Conservation (phyloP, 2,797 vertebrate genomes). For the Enteromius argenteus region DNA sequence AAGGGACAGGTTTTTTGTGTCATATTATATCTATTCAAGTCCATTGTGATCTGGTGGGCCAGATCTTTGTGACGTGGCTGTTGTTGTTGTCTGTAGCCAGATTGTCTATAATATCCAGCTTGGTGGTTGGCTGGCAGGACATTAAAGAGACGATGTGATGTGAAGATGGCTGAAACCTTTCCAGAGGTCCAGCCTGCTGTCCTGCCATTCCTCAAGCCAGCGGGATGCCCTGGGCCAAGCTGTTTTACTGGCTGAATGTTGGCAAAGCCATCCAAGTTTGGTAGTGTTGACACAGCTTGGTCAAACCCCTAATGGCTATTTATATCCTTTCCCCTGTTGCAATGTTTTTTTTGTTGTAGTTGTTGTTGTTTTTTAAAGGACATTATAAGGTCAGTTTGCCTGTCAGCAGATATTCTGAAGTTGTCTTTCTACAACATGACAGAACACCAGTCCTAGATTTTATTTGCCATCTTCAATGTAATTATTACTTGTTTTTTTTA, state of each 20-base stretch:
- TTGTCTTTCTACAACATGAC: slow-evolving; percentile 20
- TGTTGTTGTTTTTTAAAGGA: neutral
- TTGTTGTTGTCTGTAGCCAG: neutral
- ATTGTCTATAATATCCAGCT: neutral
- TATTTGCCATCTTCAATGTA: neutral
- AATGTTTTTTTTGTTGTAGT: neutral
- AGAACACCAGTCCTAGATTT: neutral
- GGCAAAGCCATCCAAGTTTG: slow-evolving; percentile 40
- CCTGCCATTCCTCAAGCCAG: slow-evolving; percentile 38
- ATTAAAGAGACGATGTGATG: slow-evolving; percentile 15
- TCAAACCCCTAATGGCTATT: slow-evolving; percentile 50
- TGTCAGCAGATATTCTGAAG: slow-evolving; percentile 30
- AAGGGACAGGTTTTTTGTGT: neutral
- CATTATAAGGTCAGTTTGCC: slow-evolving; percentile 16
- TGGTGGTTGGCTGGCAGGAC: slow-evolving; percentile 34
- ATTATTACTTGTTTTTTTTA: neutral
- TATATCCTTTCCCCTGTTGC: slow-evolving; percentile 27
- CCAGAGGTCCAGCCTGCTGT: slow-evolving; percentile 37
- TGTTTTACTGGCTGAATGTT: slow-evolving; percentile 53
- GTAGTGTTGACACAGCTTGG: slow-evolving; percentile 26
- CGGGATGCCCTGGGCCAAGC: slow-evolving; percentile 55
- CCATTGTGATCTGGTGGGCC: neutral
- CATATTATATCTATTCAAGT: neutral
- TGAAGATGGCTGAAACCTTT: slow-evolving; percentile 35
- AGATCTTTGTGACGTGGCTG: neutral